A percentile compares a stretch with the other conserved stretches of the same genome.
Conservation (phyloP, 2,888 invertebrate genomes). For the Parascotia fuliginaria region DNA sequence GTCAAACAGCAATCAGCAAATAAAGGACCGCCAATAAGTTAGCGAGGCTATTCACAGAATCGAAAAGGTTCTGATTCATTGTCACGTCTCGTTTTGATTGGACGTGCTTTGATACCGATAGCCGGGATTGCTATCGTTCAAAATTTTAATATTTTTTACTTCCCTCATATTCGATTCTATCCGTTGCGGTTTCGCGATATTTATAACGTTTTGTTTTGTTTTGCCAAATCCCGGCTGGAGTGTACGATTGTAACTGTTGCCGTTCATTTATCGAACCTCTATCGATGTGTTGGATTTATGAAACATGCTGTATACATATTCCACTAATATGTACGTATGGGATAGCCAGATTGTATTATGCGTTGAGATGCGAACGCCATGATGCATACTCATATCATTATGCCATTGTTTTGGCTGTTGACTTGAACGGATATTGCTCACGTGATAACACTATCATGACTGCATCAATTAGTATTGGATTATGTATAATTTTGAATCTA, state of each 20-base stretch:
- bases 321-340: slow-evolving; percentile 17
- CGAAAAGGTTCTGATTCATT: slow-evolving; percentile 82
- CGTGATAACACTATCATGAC: slow-evolving; percentile 32
- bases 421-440: slow-evolving; percentile 31
- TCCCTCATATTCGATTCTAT: slow-evolving; percentile 77
- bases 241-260: slow-evolving; percentile 55
- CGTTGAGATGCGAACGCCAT: slow-evolving; percentile 19
- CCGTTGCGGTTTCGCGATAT: slow-evolving; percentile 75
- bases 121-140: slow-evolving; percentile 77
- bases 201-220: slow-evolving; percentile 75
- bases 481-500: background rate
- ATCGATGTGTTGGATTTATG: slow-evolving; percentile 47
- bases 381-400: slow-evolving; percentile 28
- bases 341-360: slow-evolving; percentile 19
- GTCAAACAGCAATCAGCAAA: slow-evolving; percentile 82
- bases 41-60: slow-evolving; percentile 78
- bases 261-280: slow-evolving; percentile 61
- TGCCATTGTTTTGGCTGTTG: slow-evolving; percentile 30
- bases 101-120: slow-evolving; percentile 85
- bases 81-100: slow-evolving; percentile 84
- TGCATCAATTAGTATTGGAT: slow-evolving; percentile 26
- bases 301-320: slow-evolving; percentile 30
- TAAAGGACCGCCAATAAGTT: slow-evolving; percentile 82
- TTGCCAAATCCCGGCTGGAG: slow-evolving; percentile 57
- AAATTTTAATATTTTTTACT: slow-evolving; percentile 80